These are phyloP conservation scores for Halichoerus grypus DNA, from an alignment of 2,113 vertebrate species.

Conservation along the genomic window DNA sequence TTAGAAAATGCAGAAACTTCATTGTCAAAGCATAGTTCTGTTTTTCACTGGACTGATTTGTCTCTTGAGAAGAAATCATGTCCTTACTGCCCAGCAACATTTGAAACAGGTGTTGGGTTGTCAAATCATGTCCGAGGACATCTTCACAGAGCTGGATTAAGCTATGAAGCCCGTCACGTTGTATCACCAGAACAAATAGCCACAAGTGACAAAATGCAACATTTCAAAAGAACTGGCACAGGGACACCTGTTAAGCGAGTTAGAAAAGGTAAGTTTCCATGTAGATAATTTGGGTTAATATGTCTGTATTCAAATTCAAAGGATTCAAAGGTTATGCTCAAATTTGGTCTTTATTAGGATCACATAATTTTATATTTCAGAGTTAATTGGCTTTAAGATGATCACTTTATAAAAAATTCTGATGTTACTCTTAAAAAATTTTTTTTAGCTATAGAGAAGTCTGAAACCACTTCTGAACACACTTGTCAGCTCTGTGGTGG, in stretches of 20 bases:
- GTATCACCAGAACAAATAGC: constrained; percentile 96
- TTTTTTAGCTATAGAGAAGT: constrained; percentile 92
- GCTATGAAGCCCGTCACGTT: constrained; percentile 96
- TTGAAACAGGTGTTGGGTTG: constrained; percentile 96
- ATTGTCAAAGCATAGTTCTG: constrained; percentile 89
- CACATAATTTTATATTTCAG: constrained; percentile 54
- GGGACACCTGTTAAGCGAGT: constrained; percentile 90
- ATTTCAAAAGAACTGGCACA: constrained; percentile 92
- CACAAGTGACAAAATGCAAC: constrained; percentile 93
- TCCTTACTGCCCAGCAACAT: constrained; percentile 95
- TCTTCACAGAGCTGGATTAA: constrained; percentile 95
- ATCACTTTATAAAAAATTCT: constrained; percentile 69
- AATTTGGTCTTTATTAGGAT: constrained; percentile 65
- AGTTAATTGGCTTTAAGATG: constrained; percentile 64
- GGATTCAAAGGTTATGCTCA: constrained; percentile 59
- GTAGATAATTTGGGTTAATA: constrained; percentile 27
- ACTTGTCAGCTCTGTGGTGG: constrained; percentile 94
- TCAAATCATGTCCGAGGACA: constrained; percentile 97
- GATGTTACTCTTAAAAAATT: constrained; percentile 77
- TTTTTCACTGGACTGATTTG: constrained; percentile 92
- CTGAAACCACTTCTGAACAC: constrained; percentile 93
- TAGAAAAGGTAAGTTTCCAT: constrained; percentile 92
- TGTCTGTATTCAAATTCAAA: constrained; percentile 38
- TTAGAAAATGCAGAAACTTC: constrained; percentile 88
- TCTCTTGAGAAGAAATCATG: constrained; percentile 93